A percentile compares a stretch with the other conserved stretches of the same genome.
phyloP scores from a whole-genome alignment of 2,113 vertebrate genomes.

The Cyphomyrus discorhynchus region DNA sequence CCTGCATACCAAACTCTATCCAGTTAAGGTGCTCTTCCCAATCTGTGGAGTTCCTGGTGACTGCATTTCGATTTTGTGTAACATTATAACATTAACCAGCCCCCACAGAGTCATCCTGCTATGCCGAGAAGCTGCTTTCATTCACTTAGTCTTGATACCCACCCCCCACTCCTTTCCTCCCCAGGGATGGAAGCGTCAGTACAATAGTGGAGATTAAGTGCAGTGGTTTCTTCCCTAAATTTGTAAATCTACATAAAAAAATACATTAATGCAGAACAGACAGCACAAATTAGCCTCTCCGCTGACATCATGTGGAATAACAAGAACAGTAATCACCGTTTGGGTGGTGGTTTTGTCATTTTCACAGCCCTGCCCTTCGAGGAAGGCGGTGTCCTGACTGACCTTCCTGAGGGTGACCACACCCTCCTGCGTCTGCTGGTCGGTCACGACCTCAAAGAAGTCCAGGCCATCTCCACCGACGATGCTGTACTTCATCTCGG shows the following conservation, averaged over 20 bases:
- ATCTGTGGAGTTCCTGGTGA: not conserved
- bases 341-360: too few relatives aligned
- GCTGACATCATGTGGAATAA: not conserved
- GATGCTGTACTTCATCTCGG: conserved; percentile 81
- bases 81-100: not conserved
- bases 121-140: not conserved
- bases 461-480: conserved; percentile 77
- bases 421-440: conserved; percentile 83
- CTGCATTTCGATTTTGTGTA: not conserved
- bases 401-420: conserved; percentile 85
- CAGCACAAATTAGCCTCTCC: not conserved
- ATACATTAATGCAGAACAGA: not conserved
- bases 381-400: not conserved
- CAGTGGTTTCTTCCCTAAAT: not conserved
- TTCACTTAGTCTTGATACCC: not conserved
- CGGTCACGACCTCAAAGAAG: conserved; percentile 76
- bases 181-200: not conserved
- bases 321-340: too few relatives aligned
- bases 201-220: not conserved
- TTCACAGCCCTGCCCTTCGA: not conserved
- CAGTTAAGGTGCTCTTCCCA: not conserved
- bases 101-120: not conserved
- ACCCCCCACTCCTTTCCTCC: not conserved
- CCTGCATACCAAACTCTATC: not conserved
- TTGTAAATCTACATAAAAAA: not conserved